Evolutionary conservation across 2,113 vertebrate species (phyloP), one percentile per base, ranked within the genome.

Genomic region (Microtus ochrogaster): DNA sequence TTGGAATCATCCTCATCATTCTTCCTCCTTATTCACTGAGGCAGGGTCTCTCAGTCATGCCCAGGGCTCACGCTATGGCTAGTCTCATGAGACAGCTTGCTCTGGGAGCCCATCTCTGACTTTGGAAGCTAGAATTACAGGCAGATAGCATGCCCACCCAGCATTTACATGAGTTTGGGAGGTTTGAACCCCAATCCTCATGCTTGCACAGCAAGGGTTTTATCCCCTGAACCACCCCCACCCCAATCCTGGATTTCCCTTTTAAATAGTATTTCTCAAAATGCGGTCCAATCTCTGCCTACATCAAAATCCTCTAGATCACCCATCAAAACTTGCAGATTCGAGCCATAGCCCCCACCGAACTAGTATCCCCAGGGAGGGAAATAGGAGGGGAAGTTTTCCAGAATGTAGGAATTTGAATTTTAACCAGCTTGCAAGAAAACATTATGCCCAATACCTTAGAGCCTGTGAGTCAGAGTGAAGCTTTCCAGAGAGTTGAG

Each of bases 261-360:
- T 93, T 68, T 85, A 82, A 93, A 39, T 61, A 49, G 30, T 87
- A 7, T 89, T 93, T 70, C 68, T 90, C 85, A 87, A 86, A 77
- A 52, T 19, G 24, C 91, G 49, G 26, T 81, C 70, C 81, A 96
- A 92, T n/a, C 86, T 95, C 49, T n/a, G 61, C 41, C 26, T 44
- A 10, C 39, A 33, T 87, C 14, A 63, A 49, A 92, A 93, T 30
- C 16, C 47, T 73, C 55, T 83, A 63, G 10, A n/a, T 74, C 28
- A 47, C 28, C 55, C 70, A 95, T 28, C 41, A 79, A 95, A 95
- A 85, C 12, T 17, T 74, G 41, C 52, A 95, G 21, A 70, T 66
- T 33, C 30, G 66, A 82, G 74, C 10, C 14, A 63, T 22, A 92
- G 8, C 26, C 41, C 44, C 52, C 47, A 73, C 7, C 47, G 26